Evolutionary conservation across 1,140 invertebrate species (phyloP).

Genomic region (Drosophila lini): DNA sequence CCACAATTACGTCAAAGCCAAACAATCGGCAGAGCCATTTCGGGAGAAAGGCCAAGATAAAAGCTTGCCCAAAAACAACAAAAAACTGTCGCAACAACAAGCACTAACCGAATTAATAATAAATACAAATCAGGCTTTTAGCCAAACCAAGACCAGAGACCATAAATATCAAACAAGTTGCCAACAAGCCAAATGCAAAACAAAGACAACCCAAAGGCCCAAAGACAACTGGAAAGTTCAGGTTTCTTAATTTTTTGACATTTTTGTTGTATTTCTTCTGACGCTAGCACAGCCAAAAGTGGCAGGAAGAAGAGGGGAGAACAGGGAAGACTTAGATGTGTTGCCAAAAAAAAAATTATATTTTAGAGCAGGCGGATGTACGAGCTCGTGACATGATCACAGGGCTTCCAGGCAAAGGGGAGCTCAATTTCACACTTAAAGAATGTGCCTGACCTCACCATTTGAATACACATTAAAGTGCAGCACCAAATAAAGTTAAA

Average conservation of each 20-base stretch:
- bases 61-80: slow-evolving; percentile 34
- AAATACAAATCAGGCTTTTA: slow-evolving; percentile 65
- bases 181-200: slow-evolving; percentile 41
- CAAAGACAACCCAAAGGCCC: slow-evolving; percentile 35
- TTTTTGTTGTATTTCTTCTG: slow-evolving; percentile 41
- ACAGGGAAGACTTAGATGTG: slow-evolving; percentile 45
- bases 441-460: background rate
- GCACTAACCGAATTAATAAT: slow-evolving; percentile 66
- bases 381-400: slow-evolving; percentile 21
- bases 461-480: background rate
- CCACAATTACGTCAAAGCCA: slow-evolving; percentile 67
- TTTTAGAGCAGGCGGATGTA: slow-evolving; percentile 38
- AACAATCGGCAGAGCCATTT: slow-evolving; percentile 45
- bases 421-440: too few species aligned
- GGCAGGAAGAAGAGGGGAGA: slow-evolving; percentile 17
- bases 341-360: slow-evolving; percentile 16
- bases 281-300: slow-evolving; percentile 12
- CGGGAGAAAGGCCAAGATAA: slow-evolving; percentile 67
- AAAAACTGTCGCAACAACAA: slow-evolving; percentile 42
- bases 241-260: slow-evolving; percentile 35
- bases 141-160: slow-evolving; percentile 64
- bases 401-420: background rate
- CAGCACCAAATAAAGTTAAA: too few species aligned
- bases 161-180: slow-evolving; percentile 80
- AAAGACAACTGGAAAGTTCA: slow-evolving; percentile 72